A percentile compares a stretch with the other conserved stretches of the same genome.
phyloP scores from a whole-genome alignment of 2,113 vertebrate species.

The Tamias sibiricus region DNA sequence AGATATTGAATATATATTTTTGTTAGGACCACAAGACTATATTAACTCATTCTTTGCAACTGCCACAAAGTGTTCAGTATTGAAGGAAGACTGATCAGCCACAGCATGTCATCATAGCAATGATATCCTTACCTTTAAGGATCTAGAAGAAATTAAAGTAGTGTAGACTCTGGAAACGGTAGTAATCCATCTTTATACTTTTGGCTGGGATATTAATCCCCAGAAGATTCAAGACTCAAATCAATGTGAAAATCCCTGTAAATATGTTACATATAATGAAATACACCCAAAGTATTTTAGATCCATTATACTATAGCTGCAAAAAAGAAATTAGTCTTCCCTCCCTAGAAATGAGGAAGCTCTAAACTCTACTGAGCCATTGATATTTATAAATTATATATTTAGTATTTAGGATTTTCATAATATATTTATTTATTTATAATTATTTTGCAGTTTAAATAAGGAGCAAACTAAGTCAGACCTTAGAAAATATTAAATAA shows the following conservation, averaged over 20 bases:
- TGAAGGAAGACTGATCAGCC: no score
- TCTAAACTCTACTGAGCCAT: neutral
- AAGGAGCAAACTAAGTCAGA: neutral
- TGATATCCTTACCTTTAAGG: neutral
- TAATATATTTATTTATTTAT: neutral
- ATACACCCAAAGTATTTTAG: neutral
- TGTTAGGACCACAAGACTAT: neutral
- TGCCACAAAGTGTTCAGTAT: neutral
- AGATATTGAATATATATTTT: neutral
- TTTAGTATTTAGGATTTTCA: neutral
- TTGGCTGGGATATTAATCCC: neutral
- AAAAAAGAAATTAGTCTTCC: neutral
- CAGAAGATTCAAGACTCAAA: neutral
- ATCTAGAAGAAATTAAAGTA: neutral
- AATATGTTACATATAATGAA: neutral
- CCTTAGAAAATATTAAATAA: neutral
- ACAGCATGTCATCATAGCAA: neutral
- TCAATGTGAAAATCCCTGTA: neutral
- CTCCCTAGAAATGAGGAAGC: neutral
- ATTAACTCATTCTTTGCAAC: neutral
- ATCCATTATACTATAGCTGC: neutral
- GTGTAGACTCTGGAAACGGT: neutral
- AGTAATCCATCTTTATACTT: neutral
- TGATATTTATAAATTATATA: neutral
- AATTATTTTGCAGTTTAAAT: neutral